A percentile compares a stretch with the other conserved stretches of the same genome.
Conservation (phyloP, 2,797 vertebrate species). For the Lepus oiostolus region DNA sequence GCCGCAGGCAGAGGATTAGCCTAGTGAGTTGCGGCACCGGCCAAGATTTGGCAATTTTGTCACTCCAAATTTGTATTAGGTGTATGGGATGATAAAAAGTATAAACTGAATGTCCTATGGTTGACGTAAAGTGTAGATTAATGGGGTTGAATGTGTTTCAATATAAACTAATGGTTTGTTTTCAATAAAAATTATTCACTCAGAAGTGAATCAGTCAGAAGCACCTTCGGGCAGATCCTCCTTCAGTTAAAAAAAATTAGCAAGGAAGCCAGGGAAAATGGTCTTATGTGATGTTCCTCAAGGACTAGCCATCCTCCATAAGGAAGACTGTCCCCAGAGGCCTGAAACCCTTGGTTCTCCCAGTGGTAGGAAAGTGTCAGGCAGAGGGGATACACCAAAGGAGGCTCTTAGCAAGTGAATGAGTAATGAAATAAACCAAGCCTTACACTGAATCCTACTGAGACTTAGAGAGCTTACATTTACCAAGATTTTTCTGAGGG, state of each 20-base stretch:
- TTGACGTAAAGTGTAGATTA: constrained; percentile 33
- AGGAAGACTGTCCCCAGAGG: not conserved
- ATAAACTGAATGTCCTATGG: not conserved
- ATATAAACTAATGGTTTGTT: not conserved
- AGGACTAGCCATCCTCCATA: not conserved
- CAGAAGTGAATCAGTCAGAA: not conserved
- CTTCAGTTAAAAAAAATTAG: not conserved
- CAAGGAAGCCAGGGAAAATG: not conserved
- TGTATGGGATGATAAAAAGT: not conserved
- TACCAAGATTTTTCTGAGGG: not conserved
- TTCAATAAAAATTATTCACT: not conserved
- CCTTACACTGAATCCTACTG: not conserved
- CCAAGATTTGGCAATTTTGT: not conserved
- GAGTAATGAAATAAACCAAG: constrained; percentile 23
- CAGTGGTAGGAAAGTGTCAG: not conserved
- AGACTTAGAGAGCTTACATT: not conserved
- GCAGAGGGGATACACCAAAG: constrained; percentile 18
- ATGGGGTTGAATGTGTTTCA: not conserved
- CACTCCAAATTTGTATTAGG: not conserved
- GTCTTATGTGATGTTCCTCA: not conserved
- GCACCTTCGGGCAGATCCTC: not conserved
- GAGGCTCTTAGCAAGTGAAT: constrained; percentile 14
- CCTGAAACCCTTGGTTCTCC: not conserved
- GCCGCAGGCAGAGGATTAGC: no score
- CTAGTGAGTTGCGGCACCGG: no score